A percentile compares a stretch with the other conserved stretches of the same genome.
These are phyloP conservation scores for Tympanoctomys barrerae DNA, from an alignment of 2,797 vertebrate species.

Conservation along the genomic window DNA sequence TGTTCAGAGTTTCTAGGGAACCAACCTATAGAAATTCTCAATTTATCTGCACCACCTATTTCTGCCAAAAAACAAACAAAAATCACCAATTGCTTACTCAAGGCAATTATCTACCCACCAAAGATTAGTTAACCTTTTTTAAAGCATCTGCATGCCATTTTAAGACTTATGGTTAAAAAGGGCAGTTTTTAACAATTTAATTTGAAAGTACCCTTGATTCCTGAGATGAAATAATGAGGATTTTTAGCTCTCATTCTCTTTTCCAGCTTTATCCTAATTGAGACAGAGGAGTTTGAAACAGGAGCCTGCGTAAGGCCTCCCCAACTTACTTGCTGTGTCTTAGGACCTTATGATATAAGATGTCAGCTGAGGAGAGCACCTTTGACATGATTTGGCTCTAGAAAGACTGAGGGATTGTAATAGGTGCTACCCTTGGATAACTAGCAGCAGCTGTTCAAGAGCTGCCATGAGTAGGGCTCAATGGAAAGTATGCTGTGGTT, in stretches of 20 bases:
- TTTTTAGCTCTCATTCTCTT: not conserved
- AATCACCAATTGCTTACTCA: not conserved
- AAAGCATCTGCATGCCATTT: not conserved
- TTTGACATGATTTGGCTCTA: not conserved
- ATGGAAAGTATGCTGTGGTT: not conserved
- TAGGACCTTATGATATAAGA: not conserved
- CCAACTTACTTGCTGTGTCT: not conserved
- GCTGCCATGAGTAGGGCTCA: not conserved
- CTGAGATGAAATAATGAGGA: not conserved
- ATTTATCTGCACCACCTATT: not conserved
- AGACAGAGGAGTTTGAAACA: not conserved
- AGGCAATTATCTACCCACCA: not conserved
- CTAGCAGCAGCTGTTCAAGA: not conserved
- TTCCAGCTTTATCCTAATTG: not conserved
- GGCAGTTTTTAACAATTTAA: not conserved
- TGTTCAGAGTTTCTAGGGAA: constrained; percentile 22
- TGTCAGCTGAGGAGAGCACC: not conserved
- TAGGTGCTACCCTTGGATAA: not conserved
- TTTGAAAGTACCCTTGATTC: not conserved
- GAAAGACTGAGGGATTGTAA: not conserved
- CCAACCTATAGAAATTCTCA: not conserved
- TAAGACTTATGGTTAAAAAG: not conserved
- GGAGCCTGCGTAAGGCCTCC: not conserved
- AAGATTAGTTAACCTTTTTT: constrained; percentile 7
- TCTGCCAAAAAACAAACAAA: not conserved